Conservation (phyloP, 1,140 invertebrate genomes). For the Mesaphorura yosii region DNA sequence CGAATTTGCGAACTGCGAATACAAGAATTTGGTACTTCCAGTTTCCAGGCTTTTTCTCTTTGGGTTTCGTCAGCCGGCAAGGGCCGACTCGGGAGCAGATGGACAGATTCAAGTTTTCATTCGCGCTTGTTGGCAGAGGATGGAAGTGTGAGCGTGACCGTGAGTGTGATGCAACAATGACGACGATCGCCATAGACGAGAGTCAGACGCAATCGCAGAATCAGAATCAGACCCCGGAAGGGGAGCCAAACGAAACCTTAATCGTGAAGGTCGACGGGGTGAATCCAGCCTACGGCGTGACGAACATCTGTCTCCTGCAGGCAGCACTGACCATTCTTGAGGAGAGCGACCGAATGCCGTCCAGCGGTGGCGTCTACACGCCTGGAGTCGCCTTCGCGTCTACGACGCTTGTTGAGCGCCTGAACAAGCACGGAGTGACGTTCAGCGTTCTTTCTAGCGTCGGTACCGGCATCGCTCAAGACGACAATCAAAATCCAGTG, state of each 20-base stretch:
- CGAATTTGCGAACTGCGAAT: constrained; percentile 36
- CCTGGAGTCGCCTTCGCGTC: constrained; percentile 49
- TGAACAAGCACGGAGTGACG: constrained; percentile 47
- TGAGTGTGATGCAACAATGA: constrained; percentile 44
- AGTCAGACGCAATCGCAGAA: constrained; percentile 46
- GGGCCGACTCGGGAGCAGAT: constrained; percentile 53
- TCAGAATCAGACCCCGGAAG: no score
- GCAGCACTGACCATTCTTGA: constrained; percentile 62
- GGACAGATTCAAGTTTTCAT: constrained; percentile 48
- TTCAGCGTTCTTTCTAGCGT: constrained; percentile 41
- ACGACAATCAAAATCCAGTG: no score
- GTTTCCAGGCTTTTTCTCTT: constrained; percentile 60
- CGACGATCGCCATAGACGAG: constrained; percentile 49
- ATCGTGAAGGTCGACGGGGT: constrained; percentile 40
- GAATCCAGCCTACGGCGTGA: constrained; percentile 75
- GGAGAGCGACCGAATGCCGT: constrained; percentile 41
- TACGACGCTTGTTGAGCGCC: constrained; percentile 50
- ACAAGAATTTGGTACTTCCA: not conserved
- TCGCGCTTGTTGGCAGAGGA: constrained; percentile 60
- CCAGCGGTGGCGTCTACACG: constrained; percentile 48
- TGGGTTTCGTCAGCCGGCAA: constrained; percentile 51
- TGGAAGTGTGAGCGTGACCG: constrained; percentile 55
- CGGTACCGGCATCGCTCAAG: no score
- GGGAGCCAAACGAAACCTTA: no score
- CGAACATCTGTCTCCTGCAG: constrained; percentile 55